Base-by-base conservation (phyloP, 2,797 vertebrate genomes). In the Manis javanica region DNA sequence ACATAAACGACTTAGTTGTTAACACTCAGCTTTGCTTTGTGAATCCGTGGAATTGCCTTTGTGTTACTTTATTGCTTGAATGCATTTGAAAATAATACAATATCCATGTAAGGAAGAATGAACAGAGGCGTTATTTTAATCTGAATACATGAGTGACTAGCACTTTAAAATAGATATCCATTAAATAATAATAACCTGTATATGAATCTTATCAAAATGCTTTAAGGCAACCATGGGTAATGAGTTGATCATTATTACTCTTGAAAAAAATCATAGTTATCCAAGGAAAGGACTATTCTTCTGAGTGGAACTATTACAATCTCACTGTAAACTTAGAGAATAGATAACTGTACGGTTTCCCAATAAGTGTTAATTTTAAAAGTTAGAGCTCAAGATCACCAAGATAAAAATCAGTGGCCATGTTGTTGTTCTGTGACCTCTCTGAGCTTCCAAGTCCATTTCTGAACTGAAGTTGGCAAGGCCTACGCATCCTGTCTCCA, bases 141-240 rank as follows among this genome's bases (percentile, higher is more conserved):
- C 46, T 88, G 72, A 95, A 88, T 87, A 72, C 26, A 69, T 12
- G 51, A 90, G 24, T 71, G 59, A 82, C 57, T 79, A 66, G 81
- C 59, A 87, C 92, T 94, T 96, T 96, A 97, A 96, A 96, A 86
- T 94, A 95, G 90, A 95, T 74, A 86, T 85, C 77, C 72, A 93
- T 77, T 96, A 95, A 97, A 82, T 91, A 96, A 93, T 68, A 96
- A 55, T 63, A 91, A 26, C 64, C 68, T 88, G 64, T 66, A 26
- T 7, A 61, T 86, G 92, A 87, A 71, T 86, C 94, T 95, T 88
- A 92, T 75, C 72, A 78, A 87, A 88, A 72, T 63, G 68, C 66
- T 94, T 64, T 77, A 78, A 93, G 77, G 87, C n/a, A 88, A 63
- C 23, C 42, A 15, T 1, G 4, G 84, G 87, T 94, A 95, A 95